Base-by-base conservation (phyloP, 2,797 vertebrate genomes). In the Spinus olivaceus region DNA sequence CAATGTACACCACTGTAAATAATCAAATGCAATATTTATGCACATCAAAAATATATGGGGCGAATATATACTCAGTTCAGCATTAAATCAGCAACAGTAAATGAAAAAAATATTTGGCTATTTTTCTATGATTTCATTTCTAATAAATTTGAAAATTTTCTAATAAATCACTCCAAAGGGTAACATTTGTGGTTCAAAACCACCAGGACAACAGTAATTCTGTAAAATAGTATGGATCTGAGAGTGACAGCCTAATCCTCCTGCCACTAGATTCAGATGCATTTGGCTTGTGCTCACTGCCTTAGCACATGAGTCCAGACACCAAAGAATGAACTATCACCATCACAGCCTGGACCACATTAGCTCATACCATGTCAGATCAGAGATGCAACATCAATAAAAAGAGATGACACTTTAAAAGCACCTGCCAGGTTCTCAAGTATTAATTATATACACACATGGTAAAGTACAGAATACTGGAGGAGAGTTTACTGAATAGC, bases 381-480 rank as follows among this genome's bases (percentile, higher is more conserved):
- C 63, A 86, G 93, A 92, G 92, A 90, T 88, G 86, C 66, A 92
- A 81, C 57, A 60, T 46, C 86, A 74, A 18, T 80, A 83, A 77
- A 92, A 78, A 77, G 74, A 96, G 91, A 96, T 93, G 91, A 96
- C 51, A 39, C n/a, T 47, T 90, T 71, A 47, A 67, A 88, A 88
- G 78, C 67, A 83, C 79, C 82, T 73, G 63, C 85, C 63, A 61
- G 74, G 71, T 51, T 88, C 86, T 94, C 81, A 91, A 61, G 77
- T 93, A 94, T 79, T 83, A 74, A 83, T 76, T 93, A 89, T 65
- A 86, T 64, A 95, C 57, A 95, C 16, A 70, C 39, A 73, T 10
- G 13, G 66, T 95, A 78, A 95, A 83, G 50, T 90, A 93, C 50
- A 81, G 92, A 94, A 95, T 92, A 94, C 94, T 90, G 91, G 94